A percentile compares a stretch with the other conserved stretches of the same genome.
phyloP scores from a whole-genome alignment of 1,140 invertebrate species.

The Pentalonia nigronervosa region DNA sequence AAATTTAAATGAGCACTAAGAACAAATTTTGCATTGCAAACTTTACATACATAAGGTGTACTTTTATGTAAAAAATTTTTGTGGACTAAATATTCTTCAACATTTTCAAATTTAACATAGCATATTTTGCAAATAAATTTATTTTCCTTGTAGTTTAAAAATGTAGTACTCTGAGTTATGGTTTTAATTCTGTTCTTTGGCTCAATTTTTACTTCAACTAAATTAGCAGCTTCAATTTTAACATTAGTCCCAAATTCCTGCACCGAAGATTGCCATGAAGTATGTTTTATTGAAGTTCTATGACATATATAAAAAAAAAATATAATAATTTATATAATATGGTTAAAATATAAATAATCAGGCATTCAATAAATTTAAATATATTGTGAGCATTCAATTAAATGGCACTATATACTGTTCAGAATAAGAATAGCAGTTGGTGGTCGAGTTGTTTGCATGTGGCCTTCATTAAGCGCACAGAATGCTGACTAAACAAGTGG shows the following conservation, averaged over 20 bases:
- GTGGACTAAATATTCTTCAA: background rate
- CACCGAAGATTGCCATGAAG: background rate
- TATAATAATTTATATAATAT: background rate
- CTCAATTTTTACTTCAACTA: background rate
- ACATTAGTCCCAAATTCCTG: background rate
- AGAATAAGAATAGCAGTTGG: no score
- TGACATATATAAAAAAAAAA: background rate
- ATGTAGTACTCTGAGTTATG: background rate
- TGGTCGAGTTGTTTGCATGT: no score
- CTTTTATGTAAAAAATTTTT: background rate
- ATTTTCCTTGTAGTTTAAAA: background rate
- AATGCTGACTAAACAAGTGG: no score
- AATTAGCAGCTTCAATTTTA: background rate
- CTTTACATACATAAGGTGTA: background rate
- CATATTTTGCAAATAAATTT: background rate
- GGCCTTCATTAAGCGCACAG: no score
- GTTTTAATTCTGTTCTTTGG: background rate
- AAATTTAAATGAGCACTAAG: background rate
- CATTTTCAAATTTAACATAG: background rate
- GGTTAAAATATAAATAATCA: background rate
- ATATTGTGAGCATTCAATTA: no score
- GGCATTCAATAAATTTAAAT: background rate
- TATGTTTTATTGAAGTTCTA: background rate
- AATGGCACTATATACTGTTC: no score
- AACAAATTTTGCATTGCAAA: background rate